Conservation (phyloP, 37 sponge, comb jelly and placozoan genomes). For the Cladorhizidae sp. region DNA sequence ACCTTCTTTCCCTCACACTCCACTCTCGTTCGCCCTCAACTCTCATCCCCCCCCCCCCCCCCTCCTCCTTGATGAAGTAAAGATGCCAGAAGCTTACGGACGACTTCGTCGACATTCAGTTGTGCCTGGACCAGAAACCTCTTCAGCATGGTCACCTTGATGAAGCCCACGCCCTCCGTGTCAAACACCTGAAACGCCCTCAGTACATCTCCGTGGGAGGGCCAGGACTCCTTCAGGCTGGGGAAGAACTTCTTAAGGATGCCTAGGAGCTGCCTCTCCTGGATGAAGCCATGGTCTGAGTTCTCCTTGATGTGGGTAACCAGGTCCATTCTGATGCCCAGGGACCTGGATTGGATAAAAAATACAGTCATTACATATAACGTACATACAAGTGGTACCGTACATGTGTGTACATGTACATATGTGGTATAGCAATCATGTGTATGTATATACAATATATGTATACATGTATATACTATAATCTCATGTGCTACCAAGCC, state of each 20-base stretch:
- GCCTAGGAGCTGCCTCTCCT: constrained; percentile 6
- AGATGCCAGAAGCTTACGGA: constrained; percentile 23
- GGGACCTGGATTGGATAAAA: constrained; percentile 12
- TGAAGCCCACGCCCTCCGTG: constrained; percentile 65
- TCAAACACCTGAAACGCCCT: constrained; percentile 77
- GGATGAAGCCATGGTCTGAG: neutral
- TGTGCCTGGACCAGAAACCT: constrained; percentile 61
- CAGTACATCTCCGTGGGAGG: constrained; percentile 46
- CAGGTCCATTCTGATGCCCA: constrained; percentile 25
- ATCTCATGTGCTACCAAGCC: no score
- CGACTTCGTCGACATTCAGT: constrained; percentile 43
- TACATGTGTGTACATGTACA: no score
- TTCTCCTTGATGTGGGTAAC: constrained; percentile 17
- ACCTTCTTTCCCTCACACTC: neutral
- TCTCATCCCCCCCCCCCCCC: neutral
- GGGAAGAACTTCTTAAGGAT: constrained; percentile 12
- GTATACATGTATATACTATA: no score
- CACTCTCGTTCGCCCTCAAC: no score
- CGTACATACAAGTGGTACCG: no score
- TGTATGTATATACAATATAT: no score
- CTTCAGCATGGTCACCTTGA: constrained; percentile 68
- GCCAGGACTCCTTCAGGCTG: constrained; percentile 30
- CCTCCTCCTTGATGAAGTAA: neutral
- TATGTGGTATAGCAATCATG: no score
- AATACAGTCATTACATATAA: neutral